Evolutionary conservation across 2,113 vertebrate species (phyloP), one percentile per base, ranked within the genome.

Genomic region (Picathartes gymnocephalus): DNA sequence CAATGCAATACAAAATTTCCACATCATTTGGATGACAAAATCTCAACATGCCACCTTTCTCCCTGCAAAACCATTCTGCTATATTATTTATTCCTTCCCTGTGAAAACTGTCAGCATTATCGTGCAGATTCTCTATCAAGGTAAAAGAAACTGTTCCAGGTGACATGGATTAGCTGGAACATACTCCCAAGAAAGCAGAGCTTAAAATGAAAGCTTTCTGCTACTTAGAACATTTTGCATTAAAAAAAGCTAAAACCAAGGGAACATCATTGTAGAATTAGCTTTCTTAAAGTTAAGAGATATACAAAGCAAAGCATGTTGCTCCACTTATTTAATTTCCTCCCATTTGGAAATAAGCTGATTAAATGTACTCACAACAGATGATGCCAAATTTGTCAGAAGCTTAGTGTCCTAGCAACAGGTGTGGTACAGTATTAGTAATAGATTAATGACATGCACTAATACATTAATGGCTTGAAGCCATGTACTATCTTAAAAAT

Each of bases 351-450:
- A 95, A 98, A 98, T 98, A 98, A 98, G 98, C 98, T 97, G 97
- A 98, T 98, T 98, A 98, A 98, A 98, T 84, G 95, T 97, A 96
- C 97, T 97, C 95, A 98, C 96, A 97, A 97, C 96, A 98, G 97
- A 97, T 95, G 97, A 97, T 97, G 96, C 97, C 98, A 98, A 98
- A 98, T 97, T 98, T 98, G 97, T 97, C 98, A 98, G 97, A 96
- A 98, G 98, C 97, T 98, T 98, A 95, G 97, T 98, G 96, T 98
- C 98, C 97, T 98, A 98, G 98, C 97, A 98, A 98, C 98, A 98
- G 97, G 98, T 98, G 98, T 88, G 96, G 96, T 81, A 97, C 81
- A 95, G 84, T 85, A 92, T 95, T 78, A 94, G 91, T 70, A 94
- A 86, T 65, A 93, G 93, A 94, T 68, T 95, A 94, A 89, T 86